phyloP scores from a whole-genome alignment of 2,888 invertebrate species.

The Trisateles emortualis region DNA sequence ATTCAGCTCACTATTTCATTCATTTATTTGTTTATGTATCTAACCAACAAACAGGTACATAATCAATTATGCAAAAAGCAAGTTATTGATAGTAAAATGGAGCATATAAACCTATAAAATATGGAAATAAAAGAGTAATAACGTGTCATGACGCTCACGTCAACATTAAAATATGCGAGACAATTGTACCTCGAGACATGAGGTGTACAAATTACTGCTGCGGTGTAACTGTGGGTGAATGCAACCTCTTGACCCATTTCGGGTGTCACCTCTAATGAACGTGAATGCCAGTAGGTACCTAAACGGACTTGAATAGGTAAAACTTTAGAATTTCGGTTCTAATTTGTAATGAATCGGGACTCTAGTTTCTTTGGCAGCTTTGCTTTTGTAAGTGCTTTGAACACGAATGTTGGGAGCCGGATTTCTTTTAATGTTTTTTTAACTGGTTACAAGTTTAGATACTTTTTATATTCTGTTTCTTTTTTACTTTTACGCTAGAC shows the following conservation, averaged over 20 bases:
- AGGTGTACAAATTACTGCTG: slow-evolving; percentile 62
- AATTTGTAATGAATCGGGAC: slow-evolving; percentile 33
- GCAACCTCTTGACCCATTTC: slow-evolving; percentile 72
- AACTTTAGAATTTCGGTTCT: slow-evolving; percentile 31
- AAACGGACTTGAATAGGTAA: slow-evolving; percentile 33
- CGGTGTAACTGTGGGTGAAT: slow-evolving; percentile 59
- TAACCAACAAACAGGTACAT: too few species aligned
- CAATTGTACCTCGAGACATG: slow-evolving; percentile 27
- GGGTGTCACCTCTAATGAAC: slow-evolving; percentile 55
- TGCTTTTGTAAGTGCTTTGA: slow-evolving; percentile 12
- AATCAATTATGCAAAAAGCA: too few species aligned
- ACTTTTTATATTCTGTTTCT: too few species aligned
- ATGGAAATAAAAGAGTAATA: background rate
- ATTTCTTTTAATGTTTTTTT: background rate
- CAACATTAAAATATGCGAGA: slow-evolving; percentile 46
- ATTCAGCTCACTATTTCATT: too few species aligned
- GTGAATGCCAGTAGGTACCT: slow-evolving; percentile 40
- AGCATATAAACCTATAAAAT: too few species aligned
- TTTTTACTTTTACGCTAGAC: too few species aligned
- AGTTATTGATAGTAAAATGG: too few species aligned
- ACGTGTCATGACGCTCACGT: slow-evolving; percentile 26
- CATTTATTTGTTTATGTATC: too few species aligned
- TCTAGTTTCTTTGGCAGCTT: slow-evolving; percentile 16
- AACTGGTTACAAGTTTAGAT: too few species aligned
- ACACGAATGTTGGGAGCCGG: background rate